phyloP scores from a whole-genome alignment of 1,140 invertebrate species.

The Drosophila simulans region DNA sequence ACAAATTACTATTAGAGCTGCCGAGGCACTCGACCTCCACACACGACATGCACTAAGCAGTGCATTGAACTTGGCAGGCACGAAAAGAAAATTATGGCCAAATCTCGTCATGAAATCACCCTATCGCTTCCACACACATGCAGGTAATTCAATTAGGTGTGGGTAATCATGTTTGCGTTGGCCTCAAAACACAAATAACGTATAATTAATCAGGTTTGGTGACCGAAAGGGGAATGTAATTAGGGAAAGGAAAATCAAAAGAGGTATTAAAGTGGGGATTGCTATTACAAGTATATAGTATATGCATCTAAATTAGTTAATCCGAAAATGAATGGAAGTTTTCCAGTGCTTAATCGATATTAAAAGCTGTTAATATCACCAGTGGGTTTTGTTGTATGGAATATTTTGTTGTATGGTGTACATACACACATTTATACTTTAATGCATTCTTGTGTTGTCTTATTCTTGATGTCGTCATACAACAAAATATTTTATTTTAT shows the following conservation, averaged over 20 bases:
- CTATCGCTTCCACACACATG: constrained; percentile 13
- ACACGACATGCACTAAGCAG: constrained; percentile 48
- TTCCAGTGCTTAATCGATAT: not conserved
- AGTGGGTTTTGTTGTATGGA: no score
- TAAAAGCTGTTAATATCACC: not conserved
- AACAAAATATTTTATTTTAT: no score
- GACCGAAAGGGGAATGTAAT: constrained; percentile 25
- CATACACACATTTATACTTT: no score
- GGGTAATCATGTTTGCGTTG: constrained; percentile 61
- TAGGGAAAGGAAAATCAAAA: constrained; percentile 30
- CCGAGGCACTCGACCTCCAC: constrained; percentile 41
- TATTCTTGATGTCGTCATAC: no score
- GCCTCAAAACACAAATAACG: constrained; percentile 54
- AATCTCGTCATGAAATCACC: constrained; percentile 65
- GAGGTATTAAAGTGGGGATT: constrained; percentile 7
- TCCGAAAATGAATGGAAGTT: not conserved
- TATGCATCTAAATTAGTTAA: constrained; percentile 30
- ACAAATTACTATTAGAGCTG: constrained; percentile 47
- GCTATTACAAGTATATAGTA: constrained; percentile 15
- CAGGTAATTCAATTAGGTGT: constrained; percentile 61
- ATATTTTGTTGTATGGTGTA: not conserved
- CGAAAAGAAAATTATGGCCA: constrained; percentile 41
- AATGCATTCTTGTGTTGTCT: no score
- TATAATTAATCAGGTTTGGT: constrained; percentile 44
- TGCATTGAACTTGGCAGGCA: constrained; percentile 69